Percentiles rank a stretch among this genome's conserved stretches.
Conservation (phyloP, 2,113 vertebrate genomes). For the Sylvietta virens region DNA sequence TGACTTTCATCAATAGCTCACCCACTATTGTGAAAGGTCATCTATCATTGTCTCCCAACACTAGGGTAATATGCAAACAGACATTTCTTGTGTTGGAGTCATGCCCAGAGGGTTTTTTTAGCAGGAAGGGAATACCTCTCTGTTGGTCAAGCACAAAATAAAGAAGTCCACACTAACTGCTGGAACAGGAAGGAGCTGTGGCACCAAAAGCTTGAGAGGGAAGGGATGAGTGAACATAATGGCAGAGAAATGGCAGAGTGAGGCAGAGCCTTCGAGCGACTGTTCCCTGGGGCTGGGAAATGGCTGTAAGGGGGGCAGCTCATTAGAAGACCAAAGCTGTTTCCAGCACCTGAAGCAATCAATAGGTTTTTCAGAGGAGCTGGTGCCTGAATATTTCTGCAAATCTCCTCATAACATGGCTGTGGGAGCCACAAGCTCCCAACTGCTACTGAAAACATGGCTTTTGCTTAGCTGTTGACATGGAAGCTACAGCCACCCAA, state of each 20-base stretch:
- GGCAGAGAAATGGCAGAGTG: neutral
- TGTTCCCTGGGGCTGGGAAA: neutral
- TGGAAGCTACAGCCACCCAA: neutral
- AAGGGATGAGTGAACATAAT: neutral
- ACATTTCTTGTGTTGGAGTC: neutral
- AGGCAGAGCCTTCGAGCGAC: neutral
- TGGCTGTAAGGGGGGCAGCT: neutral
- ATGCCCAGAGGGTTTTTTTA: neutral
- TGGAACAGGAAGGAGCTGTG: neutral
- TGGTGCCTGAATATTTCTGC: neutral
- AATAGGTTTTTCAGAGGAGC: neutral
- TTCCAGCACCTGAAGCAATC: neutral
- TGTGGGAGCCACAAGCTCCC: neutral
- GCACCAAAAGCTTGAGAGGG: neutral
- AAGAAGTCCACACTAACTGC: neutral
- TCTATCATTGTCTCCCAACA: neutral
- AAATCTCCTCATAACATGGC: neutral
- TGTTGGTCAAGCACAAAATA: neutral
- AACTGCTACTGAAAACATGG: neutral
- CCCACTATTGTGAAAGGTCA: conserved; percentile 14
- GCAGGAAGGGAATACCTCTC: neutral
- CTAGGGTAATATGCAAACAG: neutral
- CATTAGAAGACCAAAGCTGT: neutral
- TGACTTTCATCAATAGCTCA: conserved; percentile 17
- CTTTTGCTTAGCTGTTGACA: neutral